Evolutionary conservation across 2,888 invertebrate genomes (phyloP).

Genomic region (Phyllotreta striolata): DNA sequence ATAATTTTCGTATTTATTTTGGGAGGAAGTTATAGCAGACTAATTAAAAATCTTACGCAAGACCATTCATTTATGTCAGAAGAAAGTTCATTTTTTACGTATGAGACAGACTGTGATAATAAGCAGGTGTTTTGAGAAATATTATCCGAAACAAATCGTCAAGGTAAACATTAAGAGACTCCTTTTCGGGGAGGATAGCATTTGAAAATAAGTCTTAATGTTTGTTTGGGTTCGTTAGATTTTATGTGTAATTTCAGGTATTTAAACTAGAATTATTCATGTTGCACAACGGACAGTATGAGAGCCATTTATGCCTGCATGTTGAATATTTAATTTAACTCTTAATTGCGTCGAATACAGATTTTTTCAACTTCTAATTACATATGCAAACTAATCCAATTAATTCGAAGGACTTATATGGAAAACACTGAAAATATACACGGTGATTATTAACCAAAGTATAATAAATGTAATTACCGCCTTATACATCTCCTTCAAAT

Average conservation of each 20-base stretch:
- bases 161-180: constrained; percentile 25
- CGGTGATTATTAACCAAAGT: constrained; percentile 18
- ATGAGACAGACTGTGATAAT: constrained; percentile 4
- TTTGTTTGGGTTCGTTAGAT: not conserved
- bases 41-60: no score
- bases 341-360: not conserved
- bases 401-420: constrained; percentile 18
- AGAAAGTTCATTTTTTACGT: no score
- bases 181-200: not conserved
- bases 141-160: constrained; percentile 36
- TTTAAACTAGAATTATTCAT: no score
- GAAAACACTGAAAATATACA: constrained; percentile 7
- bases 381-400: constrained; percentile 17
- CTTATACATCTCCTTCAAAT: constrained; percentile 16
- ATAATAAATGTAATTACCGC: constrained; percentile 14
- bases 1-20: no score
- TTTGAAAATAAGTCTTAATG: not conserved
- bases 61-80: no score
- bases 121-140: constrained; percentile 36
- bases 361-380: constrained; percentile 9
- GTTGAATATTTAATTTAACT: constrained; percentile 2
- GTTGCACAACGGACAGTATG: no score
- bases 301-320: no score
- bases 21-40: no score
- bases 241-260: no score